Conservation (phyloP, 2,888 invertebrate species). For the Melitaea athalia region DNA sequence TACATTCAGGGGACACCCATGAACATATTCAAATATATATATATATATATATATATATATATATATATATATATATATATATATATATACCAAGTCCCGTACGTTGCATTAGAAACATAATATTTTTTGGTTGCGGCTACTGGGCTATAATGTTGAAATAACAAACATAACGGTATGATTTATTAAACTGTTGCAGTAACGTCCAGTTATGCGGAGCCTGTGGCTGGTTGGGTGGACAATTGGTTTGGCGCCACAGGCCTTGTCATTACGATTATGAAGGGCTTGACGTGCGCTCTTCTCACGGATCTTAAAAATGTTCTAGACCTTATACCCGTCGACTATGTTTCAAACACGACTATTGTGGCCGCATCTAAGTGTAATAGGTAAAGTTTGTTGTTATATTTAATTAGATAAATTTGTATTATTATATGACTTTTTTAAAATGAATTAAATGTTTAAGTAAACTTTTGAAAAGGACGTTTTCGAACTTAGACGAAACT, state of each 20-base stretch:
- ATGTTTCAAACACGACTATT: neutral
- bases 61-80: too few relatives aligned
- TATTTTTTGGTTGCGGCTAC: too few relatives aligned
- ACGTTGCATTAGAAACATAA: too few relatives aligned
- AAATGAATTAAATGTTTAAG: too few relatives aligned
- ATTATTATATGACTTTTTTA: too few relatives aligned
- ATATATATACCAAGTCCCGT: too few relatives aligned
- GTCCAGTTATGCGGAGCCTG: constrained; percentile 77
- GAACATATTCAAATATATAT: too few relatives aligned
- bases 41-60: too few relatives aligned
- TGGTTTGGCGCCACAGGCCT: constrained; percentile 90
- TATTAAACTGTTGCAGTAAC: neutral
- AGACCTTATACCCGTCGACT: neutral
- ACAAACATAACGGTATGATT: neutral
- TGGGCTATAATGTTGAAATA: neutral
- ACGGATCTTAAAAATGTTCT: neutral
- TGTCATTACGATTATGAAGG: constrained; percentile 61
- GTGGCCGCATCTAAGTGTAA: neutral
- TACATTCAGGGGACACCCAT: too few relatives aligned
- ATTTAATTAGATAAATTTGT: too few relatives aligned
- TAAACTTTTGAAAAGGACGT: too few relatives aligned
- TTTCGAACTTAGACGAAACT: too few relatives aligned
- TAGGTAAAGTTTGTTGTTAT: neutral
- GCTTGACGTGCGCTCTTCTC: neutral
- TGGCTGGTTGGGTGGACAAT: constrained; percentile 95